phyloP scores from a whole-genome alignment of 2,113 vertebrate species.

The Ammodytes marinus region DNA sequence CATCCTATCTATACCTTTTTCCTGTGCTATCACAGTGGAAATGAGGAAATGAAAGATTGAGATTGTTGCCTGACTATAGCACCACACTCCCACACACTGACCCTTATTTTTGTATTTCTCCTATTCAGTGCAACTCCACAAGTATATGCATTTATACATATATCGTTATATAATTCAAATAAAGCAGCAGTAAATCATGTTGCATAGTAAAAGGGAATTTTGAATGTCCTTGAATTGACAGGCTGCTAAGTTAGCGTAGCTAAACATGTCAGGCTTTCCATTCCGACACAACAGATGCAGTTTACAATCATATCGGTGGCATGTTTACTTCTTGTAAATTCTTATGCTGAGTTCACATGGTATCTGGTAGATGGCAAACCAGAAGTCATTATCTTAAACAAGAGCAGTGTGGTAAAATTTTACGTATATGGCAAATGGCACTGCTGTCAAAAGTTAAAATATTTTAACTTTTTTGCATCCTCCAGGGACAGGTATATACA shows the following conservation, averaged over 20 bases:
- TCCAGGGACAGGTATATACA: too few relatives aligned
- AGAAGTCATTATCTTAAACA: too few relatives aligned
- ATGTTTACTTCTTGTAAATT: not conserved
- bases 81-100: conserved; percentile 46
- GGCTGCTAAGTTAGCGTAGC: not conserved
- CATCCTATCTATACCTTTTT: conserved; percentile 32
- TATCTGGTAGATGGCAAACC: too few relatives aligned
- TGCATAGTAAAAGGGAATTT: not conserved
- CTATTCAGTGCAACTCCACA: not conserved
- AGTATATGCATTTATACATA: not conserved
- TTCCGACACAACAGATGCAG: not conserved
- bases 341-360: not conserved
- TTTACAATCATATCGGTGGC: not conserved
- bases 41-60: conserved; percentile 27
- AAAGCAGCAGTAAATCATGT: not conserved
- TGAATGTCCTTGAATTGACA: not conserved
- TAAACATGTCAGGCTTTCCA: not conserved
- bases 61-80: conserved; percentile 31
- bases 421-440: too few relatives aligned
- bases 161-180: not conserved
- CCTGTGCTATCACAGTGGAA: conserved; percentile 13
- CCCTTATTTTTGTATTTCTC: conserved; percentile 22
- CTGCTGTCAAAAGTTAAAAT: too few relatives aligned
- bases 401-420: too few relatives aligned
- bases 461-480: too few relatives aligned